Evolutionary conservation across 2,113 vertebrate genomes (phyloP), one percentile per base, ranked within the genome.

Genomic region (Okapia johnstoni): DNA sequence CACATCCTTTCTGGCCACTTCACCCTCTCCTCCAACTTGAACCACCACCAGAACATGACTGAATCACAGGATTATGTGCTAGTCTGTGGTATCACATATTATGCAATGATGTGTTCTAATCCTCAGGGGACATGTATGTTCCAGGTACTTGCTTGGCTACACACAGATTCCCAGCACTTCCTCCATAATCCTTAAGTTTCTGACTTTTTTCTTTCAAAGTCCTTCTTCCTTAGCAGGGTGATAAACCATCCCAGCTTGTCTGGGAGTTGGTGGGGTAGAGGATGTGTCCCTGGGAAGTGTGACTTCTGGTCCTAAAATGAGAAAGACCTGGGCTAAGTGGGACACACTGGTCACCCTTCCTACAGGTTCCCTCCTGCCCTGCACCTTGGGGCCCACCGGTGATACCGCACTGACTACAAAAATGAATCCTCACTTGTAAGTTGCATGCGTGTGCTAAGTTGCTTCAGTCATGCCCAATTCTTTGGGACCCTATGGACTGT

Each of bases 391-490:
- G 19, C 21, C 57, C 16, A 9, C 6, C 1, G 7, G 54, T 4
- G 58, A 61, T 1, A 12, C 30, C 11, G 1, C 1, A 6, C 2
- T 1, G 36, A 33, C 2, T 0, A 8, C 76, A 14, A 13, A 3
- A 8, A 43, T 6, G 10, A 50, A 66, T 15, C 11, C 25, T 30
- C 21, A 2, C 86, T 28, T 61, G 1, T 28, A 15, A 26, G 15
- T 30, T 21, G 70, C 3, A 7, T 26, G 70, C 40, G 23, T 76
- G 23, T 76, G 70, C 40, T 26, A 43, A 43, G 23, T 76, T 7
- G 23, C 40, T 76, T 76, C 40, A 76, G 70, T 26, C 66, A 70
- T 23, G 66, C 66, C n/a, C n/a, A 21, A 7, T 26, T 76, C 70
- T 43, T 43, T 43, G 70, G 36, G 40, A 26, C 21, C 23, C 70